Base-by-base conservation (phyloP, 2,113 vertebrate genomes). In the Triplophysa tibetana region DNA sequence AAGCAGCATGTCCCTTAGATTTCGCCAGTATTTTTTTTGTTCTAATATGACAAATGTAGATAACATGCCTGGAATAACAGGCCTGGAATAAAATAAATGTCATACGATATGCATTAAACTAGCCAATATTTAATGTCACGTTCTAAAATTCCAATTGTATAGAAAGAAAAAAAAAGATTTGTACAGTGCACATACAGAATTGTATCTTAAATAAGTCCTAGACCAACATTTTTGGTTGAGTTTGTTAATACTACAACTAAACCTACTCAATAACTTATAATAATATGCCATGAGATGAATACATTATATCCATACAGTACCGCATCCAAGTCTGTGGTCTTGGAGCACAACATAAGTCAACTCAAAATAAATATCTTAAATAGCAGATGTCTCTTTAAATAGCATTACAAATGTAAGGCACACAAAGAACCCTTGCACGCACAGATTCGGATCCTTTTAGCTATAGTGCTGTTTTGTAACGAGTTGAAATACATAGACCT, bases 351-450 rank as follows among this genome's bases (percentile, higher is more conserved):
- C 93, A 91, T 95, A 94, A 96, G 93, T 94, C 67, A 52, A 73
- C 93, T 95, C 93, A 96, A 96, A 98, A 99, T 99, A 99, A 98
- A 99, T 99, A 98, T 94, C 85, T 96, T 92, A 93, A 94, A 93
- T 93, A 93, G 81, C 88, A 90, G 68, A 88, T 89, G 86, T 90
- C 87, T 43, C 80, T 81, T 98, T 97, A 96, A 98, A 97, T 96
- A 98, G 94, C 93, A 94, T 95, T 94, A 95, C 94, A 96, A 95
- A 91, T 89, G 81, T 96, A 98, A 98, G 96, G 97, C 97, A 98
- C 96, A 94, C 92, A 92, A 94, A 93, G 93, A 82, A 94, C 92
- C 92, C 91, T 94, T 92, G 91, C 90, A 90, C 88, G 90, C 86
- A 87, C 8, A 21, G 61, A 26, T 13, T 92, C 92, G 91, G 92